phyloP scores from a whole-genome alignment of 2,113 vertebrate species.

The Scomber scombrus region DNA sequence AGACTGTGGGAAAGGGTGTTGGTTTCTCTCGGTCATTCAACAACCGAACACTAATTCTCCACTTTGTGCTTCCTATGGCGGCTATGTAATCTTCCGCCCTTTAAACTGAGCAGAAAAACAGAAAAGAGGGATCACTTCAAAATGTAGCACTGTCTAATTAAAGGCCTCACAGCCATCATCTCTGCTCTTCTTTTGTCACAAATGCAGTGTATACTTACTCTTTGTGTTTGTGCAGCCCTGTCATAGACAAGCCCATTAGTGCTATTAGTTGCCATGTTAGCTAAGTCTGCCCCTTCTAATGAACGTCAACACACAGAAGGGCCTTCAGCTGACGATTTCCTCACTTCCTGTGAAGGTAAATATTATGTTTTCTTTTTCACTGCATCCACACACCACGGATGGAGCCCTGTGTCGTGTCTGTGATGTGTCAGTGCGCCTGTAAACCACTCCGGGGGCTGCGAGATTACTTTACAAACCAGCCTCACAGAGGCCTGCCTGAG shows the following conservation, averaged over 20 bases:
- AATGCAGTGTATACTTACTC: conserved; percentile 34
- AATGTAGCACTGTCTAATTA: conserved; percentile 58
- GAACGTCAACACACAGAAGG: conserved; percentile 42
- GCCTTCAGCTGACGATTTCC: conserved; percentile 44
- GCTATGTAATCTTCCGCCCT: conserved; percentile 52
- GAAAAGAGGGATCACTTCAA: conserved; percentile 22
- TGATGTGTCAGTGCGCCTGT: conserved; percentile 52
- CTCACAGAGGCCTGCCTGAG: conserved; percentile 55
- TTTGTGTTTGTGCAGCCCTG: conserved; percentile 55
- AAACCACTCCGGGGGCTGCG: conserved; percentile 33
- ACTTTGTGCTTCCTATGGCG: conserved; percentile 47
- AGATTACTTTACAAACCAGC: conserved; percentile 66
- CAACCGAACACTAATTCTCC: conserved; percentile 35
- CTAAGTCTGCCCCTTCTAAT: conserved; percentile 46
- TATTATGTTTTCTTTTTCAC: conserved; percentile 51
- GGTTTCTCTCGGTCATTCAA: conserved; percentile 46
- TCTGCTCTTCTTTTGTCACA: conserved; percentile 52
- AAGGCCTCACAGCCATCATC: conserved; percentile 38
- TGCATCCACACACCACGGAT: conserved; percentile 33
- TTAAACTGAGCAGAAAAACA: conserved; percentile 11
- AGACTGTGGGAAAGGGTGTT: conserved; percentile 73
- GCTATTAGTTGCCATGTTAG: conserved; percentile 41
- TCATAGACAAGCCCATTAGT: conserved; percentile 66
- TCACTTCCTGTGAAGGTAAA: conserved; percentile 65
- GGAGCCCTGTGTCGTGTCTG: conserved; percentile 52